Evolutionary conservation across 2,888 invertebrate genomes (phyloP).

Genomic region (Dryobota labecula): DNA sequence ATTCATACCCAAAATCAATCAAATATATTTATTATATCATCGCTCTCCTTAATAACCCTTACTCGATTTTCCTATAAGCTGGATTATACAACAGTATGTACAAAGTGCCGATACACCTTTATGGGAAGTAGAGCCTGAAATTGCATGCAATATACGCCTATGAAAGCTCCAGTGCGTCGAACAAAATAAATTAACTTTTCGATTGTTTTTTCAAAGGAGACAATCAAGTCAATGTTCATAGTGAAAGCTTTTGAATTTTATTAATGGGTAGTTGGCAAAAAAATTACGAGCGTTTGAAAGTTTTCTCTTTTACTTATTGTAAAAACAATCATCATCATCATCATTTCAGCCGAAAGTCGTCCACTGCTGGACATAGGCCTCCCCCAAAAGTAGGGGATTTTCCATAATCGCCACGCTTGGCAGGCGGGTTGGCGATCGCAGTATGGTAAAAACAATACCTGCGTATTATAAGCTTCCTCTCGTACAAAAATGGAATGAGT

Average conservation of each 20-base stretch:
- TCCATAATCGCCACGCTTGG: no score
- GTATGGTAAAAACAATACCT: no score
- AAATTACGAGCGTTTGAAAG: neutral
- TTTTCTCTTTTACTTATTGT: no score
- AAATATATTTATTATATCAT: neutral
- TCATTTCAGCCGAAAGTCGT: no score
- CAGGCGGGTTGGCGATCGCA: no score
- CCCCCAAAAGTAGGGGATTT: no score
- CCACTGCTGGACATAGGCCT: no score
- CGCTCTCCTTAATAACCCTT: neutral
- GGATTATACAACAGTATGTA: neutral
- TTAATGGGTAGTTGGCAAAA: neutral
- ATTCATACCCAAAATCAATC: no score
- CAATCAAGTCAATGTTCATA: slow-evolving; percentile 7
- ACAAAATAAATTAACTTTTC: slow-evolving; percentile 34
- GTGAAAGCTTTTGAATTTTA: slow-evolving; percentile 9
- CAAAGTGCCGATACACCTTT: neutral
- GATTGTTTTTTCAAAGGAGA: slow-evolving; percentile 32
- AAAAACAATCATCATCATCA: no score
- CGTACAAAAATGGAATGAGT: neutral
- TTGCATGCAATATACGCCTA: slow-evolving; percentile 38
- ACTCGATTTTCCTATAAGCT: slow-evolving; percentile 13
- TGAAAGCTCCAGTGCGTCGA: slow-evolving; percentile 12
- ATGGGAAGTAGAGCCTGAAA: slow-evolving; percentile 46
- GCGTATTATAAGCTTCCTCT: no score